These are phyloP conservation scores for Frankliniella fusca DNA, from an alignment of 2,888 invertebrate species.

Conservation along the genomic window DNA sequence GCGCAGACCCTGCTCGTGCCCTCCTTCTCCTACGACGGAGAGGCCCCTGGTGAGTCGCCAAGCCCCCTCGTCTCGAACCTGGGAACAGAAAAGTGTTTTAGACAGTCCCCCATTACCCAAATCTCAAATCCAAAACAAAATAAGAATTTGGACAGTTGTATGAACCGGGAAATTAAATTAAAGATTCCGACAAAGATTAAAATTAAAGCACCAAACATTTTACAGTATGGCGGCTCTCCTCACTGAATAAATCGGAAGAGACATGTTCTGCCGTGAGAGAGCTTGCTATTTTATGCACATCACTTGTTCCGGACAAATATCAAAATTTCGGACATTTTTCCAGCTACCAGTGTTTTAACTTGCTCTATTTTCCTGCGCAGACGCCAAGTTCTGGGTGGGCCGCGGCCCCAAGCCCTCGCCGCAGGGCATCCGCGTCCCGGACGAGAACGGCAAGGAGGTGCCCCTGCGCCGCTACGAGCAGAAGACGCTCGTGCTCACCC, in stretches of 20 bases:
- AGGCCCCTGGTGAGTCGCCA: conserved; percentile 73
- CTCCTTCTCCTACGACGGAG: conserved; percentile 86
- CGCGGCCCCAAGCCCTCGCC: conserved; percentile 74
- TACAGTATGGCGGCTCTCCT: no score
- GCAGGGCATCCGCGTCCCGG: conserved; percentile 79
- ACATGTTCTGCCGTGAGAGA: no score
- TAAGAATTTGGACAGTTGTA: no score
- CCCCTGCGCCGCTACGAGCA: conserved; percentile 76
- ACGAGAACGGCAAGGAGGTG: conserved; percentile 81
- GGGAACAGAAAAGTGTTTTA: conserved; percentile 26
- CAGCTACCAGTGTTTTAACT: not conserved
- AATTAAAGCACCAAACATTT: no score
- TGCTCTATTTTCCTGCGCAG: conserved; percentile 50
- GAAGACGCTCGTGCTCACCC: conserved; percentile 83
- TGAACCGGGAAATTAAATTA: no score
- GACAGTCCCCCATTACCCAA: conserved; percentile 28
- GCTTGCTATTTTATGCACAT: no score
- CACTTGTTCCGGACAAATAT: no score
- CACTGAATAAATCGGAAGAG: no score
- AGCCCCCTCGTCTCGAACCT: not conserved
- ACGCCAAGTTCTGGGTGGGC: conserved; percentile 93
- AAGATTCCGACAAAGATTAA: no score
- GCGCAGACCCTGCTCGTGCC: conserved; percentile 88
- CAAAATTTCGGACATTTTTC: no score
- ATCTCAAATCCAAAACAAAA: conserved; percentile 28